These are phyloP conservation scores for Halichondria panicea DNA, from an alignment of 37 sponge, comb jelly and placozoan genomes.

Conservation along the genomic window DNA sequence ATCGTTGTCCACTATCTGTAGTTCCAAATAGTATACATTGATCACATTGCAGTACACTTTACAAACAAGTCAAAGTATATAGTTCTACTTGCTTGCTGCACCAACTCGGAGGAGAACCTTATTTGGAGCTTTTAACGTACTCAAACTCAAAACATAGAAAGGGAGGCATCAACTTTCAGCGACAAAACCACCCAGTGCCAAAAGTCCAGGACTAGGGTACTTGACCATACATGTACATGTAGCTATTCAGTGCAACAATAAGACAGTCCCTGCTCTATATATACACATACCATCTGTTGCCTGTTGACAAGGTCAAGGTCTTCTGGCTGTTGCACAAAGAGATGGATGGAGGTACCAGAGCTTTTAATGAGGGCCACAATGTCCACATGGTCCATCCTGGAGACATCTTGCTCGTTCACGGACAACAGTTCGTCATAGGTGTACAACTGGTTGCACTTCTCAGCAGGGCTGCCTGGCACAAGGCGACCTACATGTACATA, in stretches of 20 bases:
- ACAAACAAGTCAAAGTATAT: too few relatives aligned
- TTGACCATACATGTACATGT: too few relatives aligned
- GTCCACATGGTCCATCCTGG: conserved; percentile 84
- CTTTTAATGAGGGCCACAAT: conserved; percentile 84
- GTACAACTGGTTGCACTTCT: conserved; percentile 62
- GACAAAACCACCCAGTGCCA: too few relatives aligned
- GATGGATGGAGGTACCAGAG: conserved; percentile 66
- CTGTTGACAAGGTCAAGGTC: conserved; percentile 20
- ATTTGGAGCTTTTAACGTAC: too few relatives aligned
- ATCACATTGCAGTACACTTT: too few relatives aligned
- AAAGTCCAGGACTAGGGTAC: too few relatives aligned
- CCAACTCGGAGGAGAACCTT: too few relatives aligned
- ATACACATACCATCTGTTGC: conserved; percentile 17
- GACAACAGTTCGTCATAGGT: conserved; percentile 83
- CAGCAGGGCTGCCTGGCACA: conserved; percentile 87
- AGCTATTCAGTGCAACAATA: neutral
- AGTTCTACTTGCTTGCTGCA: too few relatives aligned
- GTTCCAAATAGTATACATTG: too few relatives aligned
- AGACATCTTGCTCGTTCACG: conserved; percentile 87
- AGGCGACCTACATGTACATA: conserved; percentile 80
- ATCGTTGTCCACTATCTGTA: too few relatives aligned
- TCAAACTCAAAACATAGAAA: too few relatives aligned
- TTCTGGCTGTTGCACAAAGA: conserved; percentile 70
- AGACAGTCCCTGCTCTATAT: neutral
- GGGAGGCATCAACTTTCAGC: too few relatives aligned